phyloP scores from a whole-genome alignment of 1,140 invertebrate genomes.

The Ruditapes philippinarum region DNA sequence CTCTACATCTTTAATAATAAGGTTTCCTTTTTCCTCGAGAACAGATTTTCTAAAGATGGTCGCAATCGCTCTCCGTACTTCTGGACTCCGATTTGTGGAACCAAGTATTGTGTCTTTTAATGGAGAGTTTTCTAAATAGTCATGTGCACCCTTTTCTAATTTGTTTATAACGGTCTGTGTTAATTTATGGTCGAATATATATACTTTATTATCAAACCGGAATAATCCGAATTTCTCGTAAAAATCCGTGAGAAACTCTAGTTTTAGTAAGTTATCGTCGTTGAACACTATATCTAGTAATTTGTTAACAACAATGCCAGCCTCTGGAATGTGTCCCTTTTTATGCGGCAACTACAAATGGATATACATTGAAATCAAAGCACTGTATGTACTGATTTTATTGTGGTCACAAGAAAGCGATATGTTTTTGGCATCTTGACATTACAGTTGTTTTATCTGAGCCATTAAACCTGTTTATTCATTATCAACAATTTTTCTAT shows the following conservation, averaged over 20 bases:
- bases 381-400: no score
- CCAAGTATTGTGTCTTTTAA: conserved; percentile 75
- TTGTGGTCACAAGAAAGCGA: no score
- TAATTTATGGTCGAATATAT: conserved; percentile 72
- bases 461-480: no score
- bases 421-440: no score
- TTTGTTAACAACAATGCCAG: conserved; percentile 18
- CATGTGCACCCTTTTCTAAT: conserved; percentile 74
- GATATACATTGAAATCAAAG: no score
- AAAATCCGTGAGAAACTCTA: conserved; percentile 74
- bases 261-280: conserved; percentile 64
- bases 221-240: conserved; percentile 71
- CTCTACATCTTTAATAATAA: conserved; percentile 72
- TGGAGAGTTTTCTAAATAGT: conserved; percentile 75
- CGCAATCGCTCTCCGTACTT: conserved; percentile 73
- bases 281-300: conserved; percentile 54
- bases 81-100: conserved; percentile 73
- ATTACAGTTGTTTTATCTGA: no score
- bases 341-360: conserved; percentile 34
- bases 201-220: conserved; percentile 70
- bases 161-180: conserved; percentile 75
- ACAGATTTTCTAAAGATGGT: conserved; percentile 74
- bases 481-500: no score
- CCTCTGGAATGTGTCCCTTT: conserved; percentile 59
- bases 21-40: conserved; percentile 65